Evolutionary conservation across 1,140 invertebrate genomes (phyloP), one percentile per base, ranked within the genome.

Genomic region (Drosophila navojoa): DNA sequence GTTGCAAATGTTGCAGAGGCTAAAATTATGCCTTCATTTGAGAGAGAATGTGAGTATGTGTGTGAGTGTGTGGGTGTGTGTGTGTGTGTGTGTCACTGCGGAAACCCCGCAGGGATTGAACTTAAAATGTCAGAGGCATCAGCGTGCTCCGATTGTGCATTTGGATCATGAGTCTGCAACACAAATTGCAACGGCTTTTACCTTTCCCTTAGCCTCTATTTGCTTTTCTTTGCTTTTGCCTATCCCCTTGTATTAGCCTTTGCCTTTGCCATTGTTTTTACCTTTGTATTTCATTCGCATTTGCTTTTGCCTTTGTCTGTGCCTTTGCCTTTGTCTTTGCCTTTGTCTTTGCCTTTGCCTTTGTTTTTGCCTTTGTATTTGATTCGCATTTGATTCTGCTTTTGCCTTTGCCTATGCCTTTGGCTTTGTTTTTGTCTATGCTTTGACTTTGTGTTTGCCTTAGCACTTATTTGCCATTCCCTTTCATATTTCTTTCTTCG

Each of bases 111-210:
- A 79, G 84, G 82, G 82, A 86, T 89, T 86, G 82, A 86, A 89
- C 82, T 76, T 89, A 86, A 86, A 86, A 89, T 76, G 84, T 86
- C 82, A 86, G 79, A 89, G 71, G 71, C 82, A 85, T 87, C 81
- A 85, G 75, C 81, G 71, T 86, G 81, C 81, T 85, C 81, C 80
- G 81, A 71, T 87, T 85, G 69, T 47, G 63, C 53, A 86, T 85
- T 78, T 74, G 81, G 78, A 86, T 57, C 70, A 79, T 72, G 75
- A 64, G 75, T 66, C 61, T 71, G 71, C 63, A 50, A 69, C 64
- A 73, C 64, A 73, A 73, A 67, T 72, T 59, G 64, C 57, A 50
- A 55, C 42, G 44, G 58, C 54, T 69, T 54, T 54, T 49, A 10
- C 35, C 35, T 32, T 32, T 32, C 5, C 1, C 32, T 32, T 32